Base-by-base conservation (phyloP, 2,797 vertebrate genomes). In the Chromis chromis region DNA sequence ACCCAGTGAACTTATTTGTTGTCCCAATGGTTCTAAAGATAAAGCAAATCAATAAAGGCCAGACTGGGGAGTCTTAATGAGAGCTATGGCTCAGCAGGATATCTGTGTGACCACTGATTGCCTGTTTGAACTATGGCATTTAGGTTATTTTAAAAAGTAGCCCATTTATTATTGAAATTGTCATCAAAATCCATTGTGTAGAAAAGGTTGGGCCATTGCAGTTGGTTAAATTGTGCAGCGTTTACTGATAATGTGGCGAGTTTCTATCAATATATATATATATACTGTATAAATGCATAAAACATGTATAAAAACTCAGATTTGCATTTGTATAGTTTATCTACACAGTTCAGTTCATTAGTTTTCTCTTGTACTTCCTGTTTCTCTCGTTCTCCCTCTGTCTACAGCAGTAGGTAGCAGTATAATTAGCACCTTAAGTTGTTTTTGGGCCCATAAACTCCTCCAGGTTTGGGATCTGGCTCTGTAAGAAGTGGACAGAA, bases 401-500 rank as follows among this genome's bases (percentile, higher is more conserved):
- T 70, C 54, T 71, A 11, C 46, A 55, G 44, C 75, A 80, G 69
- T 86, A 85, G 75, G 85, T 85, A 88, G 88, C 87, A 76, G 48
- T 17, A 82, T 79, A 84, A 92, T 91, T 91, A 90, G 85, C 79
- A 84, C 83, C 36, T 78, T 62, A 40, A 65, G 65, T 90, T 74
- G 74, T 79, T 86, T 88, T 88, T 81, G 70, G 76, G 83, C 81
- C 78, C 24, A 46, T 14, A 67, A 79, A 69, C 74, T 88, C 74
- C 78, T 89, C 83, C 88, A 90, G 87, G 78, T 87, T 85, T 76
- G 52, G 71, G 74, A 78, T 82, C 50, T 74, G 82, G 68, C 71
- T 81, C 78, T 76, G 85, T 74, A 81, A 83, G 85, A 92, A 92
- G 87, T 88, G 90, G 91, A 93, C 85, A 74, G 84, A 92, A 91